Evolutionary conservation across 2,797 vertebrate species (phyloP).

Genomic region (Sebastes hopkinsi): DNA sequence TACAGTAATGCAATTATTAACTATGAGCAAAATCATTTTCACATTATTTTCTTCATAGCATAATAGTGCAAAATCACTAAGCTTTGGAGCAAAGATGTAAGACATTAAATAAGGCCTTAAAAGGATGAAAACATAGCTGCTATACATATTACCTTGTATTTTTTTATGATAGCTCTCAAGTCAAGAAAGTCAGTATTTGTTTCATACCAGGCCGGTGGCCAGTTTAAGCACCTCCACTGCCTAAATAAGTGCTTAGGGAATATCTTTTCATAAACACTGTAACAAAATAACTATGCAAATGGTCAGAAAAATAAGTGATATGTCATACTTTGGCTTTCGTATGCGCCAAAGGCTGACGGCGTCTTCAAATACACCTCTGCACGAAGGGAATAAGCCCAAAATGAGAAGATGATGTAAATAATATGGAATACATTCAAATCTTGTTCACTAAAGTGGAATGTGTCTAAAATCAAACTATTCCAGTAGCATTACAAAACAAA

Average conservation of each 20-base stretch:
- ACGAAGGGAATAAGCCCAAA: not conserved
- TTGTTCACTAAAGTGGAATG: not conserved
- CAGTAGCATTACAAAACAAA: not conserved
- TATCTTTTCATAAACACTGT: not conserved
- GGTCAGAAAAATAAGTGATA: not conserved
- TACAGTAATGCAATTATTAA: not conserved
- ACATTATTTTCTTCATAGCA: not conserved
- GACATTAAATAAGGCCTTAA: slow-evolving; percentile 30
- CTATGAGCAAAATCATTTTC: slow-evolving; percentile 7
- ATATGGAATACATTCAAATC: not conserved
- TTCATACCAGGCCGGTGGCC: not conserved
- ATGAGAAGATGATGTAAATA: not conserved
- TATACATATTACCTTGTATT: not conserved
- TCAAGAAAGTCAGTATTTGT: not conserved
- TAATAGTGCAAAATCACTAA: slow-evolving; percentile 28
- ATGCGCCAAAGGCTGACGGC: not conserved
- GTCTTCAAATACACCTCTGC: not conserved
- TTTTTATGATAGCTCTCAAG: not conserved
- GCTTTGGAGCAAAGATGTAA: slow-evolving; percentile 7
- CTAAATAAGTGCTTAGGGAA: not conserved
- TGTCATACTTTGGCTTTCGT: not conserved
- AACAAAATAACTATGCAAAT: not conserved
- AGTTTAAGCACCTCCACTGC: not conserved
- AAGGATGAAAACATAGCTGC: not conserved
- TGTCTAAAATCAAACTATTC: not conserved